phyloP scores from a whole-genome alignment of 2,113 vertebrate genomes.

The Etheostoma spectabile region DNA sequence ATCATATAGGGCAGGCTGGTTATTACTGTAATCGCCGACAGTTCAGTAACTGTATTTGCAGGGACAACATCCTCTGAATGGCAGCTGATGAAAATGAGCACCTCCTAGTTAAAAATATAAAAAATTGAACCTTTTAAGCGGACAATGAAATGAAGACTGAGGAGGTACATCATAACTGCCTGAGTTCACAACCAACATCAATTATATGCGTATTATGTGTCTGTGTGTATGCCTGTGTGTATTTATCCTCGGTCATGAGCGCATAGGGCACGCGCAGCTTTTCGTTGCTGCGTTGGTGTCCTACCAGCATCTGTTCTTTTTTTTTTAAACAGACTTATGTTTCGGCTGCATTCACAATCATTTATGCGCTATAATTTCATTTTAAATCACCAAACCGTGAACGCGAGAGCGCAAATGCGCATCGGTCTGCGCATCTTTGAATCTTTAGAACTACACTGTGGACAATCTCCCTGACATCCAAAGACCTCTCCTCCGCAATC shows the following conservation, averaged over 20 bases:
- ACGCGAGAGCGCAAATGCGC: conserved; percentile 72
- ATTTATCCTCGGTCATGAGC: conserved; percentile 57
- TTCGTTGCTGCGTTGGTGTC: conserved; percentile 55
- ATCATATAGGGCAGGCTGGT: not conserved
- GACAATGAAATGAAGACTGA: not conserved
- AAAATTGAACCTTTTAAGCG: not conserved
- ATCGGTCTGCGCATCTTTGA: conserved; percentile 82
- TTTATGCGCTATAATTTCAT: conserved; percentile 65
- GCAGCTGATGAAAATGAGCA: conserved; percentile 11
- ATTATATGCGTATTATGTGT: not conserved
- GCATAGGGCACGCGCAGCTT: conserved; percentile 75
- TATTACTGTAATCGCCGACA: not conserved
- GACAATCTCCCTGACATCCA: conserved; percentile 77
- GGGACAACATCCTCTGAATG: conserved; percentile 9
- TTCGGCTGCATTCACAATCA: conserved; percentile 49
- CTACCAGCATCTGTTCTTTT: conserved; percentile 65
- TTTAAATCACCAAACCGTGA: conserved; percentile 60
- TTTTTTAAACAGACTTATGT: conserved; percentile 44
- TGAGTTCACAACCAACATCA: conserved; percentile 30
- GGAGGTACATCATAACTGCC: not conserved
- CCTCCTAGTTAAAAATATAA: not conserved
- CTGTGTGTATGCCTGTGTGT: not conserved
- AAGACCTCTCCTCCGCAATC: conserved; percentile 77
- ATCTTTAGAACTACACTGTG: conserved; percentile 72
- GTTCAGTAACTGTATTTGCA: not conserved